These are phyloP conservation scores for Falco peregrinus DNA, from an alignment of 2,797 vertebrate species.

Conservation along the genomic window DNA sequence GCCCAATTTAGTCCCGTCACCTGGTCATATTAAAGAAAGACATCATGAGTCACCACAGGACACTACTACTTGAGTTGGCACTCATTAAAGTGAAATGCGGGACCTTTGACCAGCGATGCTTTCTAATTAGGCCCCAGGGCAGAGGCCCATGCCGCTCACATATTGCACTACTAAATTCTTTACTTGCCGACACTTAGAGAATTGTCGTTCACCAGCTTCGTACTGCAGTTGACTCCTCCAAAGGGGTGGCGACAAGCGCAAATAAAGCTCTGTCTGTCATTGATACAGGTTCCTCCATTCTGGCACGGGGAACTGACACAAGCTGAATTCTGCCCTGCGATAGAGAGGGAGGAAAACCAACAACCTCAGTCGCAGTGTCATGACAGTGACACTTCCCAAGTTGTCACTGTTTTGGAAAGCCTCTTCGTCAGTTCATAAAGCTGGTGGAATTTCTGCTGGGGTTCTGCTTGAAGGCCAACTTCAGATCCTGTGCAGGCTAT, in stretches of 20 bases:
- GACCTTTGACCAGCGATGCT: constrained; percentile 6
- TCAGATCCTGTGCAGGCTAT: background rate
- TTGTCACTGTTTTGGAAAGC: background rate
- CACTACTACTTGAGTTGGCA: background rate
- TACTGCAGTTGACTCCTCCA: constrained; percentile 75
- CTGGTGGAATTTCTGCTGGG: background rate
- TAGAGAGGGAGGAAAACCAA: background rate
- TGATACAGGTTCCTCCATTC: constrained; percentile 82
- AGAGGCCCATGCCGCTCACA: background rate
- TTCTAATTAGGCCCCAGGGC: constrained; percentile 13
- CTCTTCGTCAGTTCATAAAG: background rate
- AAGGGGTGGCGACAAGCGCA: constrained; percentile 83
- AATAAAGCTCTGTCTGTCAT: constrained; percentile 55
- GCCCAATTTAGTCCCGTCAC: constrained; percentile 19
- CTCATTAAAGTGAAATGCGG: constrained; percentile 3
- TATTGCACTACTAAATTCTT: background rate
- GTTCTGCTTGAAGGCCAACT: background rate
- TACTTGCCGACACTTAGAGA: constrained; percentile 71
- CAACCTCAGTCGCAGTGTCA: background rate
- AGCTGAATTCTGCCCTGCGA: constrained; percentile 49
- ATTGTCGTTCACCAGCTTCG: constrained; percentile 67
- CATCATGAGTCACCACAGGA: background rate
- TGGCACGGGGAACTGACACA: constrained; percentile 75
- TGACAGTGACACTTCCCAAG: background rate
- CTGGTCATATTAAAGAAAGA: background rate